Evolutionary conservation across 2,888 invertebrate species (phyloP), one percentile per base, ranked within the genome.

Genomic region (Candidula unifasciata): DNA sequence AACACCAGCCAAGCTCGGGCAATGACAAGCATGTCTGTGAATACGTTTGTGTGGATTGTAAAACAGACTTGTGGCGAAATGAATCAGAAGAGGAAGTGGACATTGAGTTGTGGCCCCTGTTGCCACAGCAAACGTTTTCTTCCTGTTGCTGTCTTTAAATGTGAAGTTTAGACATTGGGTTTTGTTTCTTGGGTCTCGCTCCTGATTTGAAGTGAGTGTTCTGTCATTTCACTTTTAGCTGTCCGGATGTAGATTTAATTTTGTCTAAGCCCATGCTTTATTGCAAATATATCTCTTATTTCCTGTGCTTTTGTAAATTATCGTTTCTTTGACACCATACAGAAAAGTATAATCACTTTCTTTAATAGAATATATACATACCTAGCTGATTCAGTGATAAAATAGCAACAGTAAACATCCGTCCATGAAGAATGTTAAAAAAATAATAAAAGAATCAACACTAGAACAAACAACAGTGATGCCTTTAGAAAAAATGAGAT

Each of bases 71-170:
- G 30, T 60, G 3, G 69, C 10, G 71, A 33, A 71, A 71, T 44
- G 71, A 33, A 60, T 27, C 54, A 57, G 18, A 35, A 57, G 35
- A 21, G 69, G n/a, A 71, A 80, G 69, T 69, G 80, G 80, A 71
- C 80, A 71, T 71, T 33, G 80, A 71, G 69, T 80, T 71, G 69
- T 33, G 33, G 69, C 33, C 80, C 71, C 37, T 71, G 52, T 27
- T 52, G 30, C 21, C 18, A n/a, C 5, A 64, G 37, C 6, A 54
- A 35, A 35, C 44, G 77, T 57, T 73, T 44, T 6, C 44, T 52
- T 54, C 30, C 30, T 30, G 1, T n/a, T 54, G n/a, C 3, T 60
- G 0, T 78, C 10, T 78, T 78, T 18, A 16, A 24, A 35, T 60
- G 30, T 64, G n/a, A n/a, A 35, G 77, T 78, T 37, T n/a, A 37